Evolutionary conservation across 2,113 vertebrate genomes (phyloP).

Genomic region (Onychostruthus taczanowskii): DNA sequence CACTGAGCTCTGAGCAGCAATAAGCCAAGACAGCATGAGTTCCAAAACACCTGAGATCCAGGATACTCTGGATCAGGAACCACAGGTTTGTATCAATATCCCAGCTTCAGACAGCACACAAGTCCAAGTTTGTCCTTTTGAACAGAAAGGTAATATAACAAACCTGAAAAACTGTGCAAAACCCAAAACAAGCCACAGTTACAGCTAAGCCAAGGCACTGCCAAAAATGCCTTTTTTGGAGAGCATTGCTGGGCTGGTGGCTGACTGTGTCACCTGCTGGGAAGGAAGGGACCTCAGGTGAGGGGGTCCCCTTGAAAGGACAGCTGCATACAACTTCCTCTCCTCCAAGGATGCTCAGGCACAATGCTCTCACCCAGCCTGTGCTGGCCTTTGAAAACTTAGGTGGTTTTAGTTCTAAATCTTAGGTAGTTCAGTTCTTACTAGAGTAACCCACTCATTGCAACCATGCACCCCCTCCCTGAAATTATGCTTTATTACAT

Average conservation of each 20-base stretch:
- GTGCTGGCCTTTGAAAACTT: not conserved
- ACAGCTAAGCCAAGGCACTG: not conserved
- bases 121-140: not conserved
- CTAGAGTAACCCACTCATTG: not conserved
- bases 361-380: rapidly evolving
- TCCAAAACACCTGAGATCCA: not conserved
- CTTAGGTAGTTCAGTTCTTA: not conserved
- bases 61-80: not conserved
- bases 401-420: not conserved
- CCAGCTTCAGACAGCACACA: not conserved
- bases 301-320: not conserved
- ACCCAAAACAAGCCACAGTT: not conserved
- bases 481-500: not conserved
- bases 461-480: not conserved
- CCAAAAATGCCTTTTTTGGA: not conserved
- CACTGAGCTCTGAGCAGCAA: not conserved
- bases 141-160: not conserved
- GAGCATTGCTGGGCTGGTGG: not conserved
- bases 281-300: not conserved
- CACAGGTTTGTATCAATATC: not conserved
- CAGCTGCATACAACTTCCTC: not conserved
- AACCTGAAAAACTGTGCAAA: not conserved
- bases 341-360: not conserved
- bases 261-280: not conserved
- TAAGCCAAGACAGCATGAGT: not conserved